Evolutionary conservation across 2,888 invertebrate genomes (phyloP), one percentile per base, ranked within the genome.

Genomic region (Lasioglossum morio): DNA sequence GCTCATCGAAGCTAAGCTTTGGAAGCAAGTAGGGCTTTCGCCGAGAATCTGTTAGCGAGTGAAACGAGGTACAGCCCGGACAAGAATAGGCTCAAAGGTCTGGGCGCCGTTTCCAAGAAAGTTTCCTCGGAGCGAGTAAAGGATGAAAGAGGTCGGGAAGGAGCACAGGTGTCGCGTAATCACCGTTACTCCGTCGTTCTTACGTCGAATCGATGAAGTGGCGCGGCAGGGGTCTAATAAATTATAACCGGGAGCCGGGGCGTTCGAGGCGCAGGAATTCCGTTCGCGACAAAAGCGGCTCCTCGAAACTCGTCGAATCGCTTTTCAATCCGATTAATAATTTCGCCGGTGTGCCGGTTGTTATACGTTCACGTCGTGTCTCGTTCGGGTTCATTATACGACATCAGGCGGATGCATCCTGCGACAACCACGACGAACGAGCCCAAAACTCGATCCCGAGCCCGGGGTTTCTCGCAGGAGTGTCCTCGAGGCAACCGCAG

Each of bases 151-250:
- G 85, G 80, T 75, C 72, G 77, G 75, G 57, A 53, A 76, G 73
- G 79, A 70, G 46, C 48, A 74, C 79, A 72, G 57, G 81, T 66
- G 74, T 48, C 81, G 73, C 85, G 78, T 85, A 85, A 89, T 88
- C 84, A 81, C 77, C 77, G 86, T 83, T 76, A 48, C 77, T 76
- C 82, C 48, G 70, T 74, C 78, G 81, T 78, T 81, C 86, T 72
- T 63, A 30, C 80, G 48, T 63, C 73, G 80, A 86, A 73, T 76
- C 80, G 78, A 43, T 79, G 70, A 81, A 79, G 73, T 72, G 63
- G 16, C 86, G 53, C 70, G 70, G 7, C 53, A 57, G 69, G 53
- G 60, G 79, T 79, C 63, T 81, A 63, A 83, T 83, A 81, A 86
- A 86, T 86, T 81, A 69, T 69, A 83, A 79, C 73, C 34, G n/a